These are phyloP conservation scores for Zootoca vivipara DNA, from an alignment of 2,113 vertebrate species.

Conservation along the genomic window DNA sequence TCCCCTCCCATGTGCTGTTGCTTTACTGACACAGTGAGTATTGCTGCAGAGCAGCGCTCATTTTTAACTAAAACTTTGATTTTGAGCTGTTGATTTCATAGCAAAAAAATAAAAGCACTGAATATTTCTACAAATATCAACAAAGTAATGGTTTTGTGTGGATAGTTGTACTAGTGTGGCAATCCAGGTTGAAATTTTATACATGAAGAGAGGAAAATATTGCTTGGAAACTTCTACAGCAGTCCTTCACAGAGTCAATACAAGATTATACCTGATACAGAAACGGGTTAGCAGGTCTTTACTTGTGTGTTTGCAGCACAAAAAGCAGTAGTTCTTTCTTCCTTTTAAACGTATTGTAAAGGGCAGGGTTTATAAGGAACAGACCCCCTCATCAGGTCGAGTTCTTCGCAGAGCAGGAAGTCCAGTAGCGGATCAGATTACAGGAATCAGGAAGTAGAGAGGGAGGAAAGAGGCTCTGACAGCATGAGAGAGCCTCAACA, in stretches of 20 bases:
- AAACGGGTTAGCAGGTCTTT: background rate
- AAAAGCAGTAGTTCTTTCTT: background rate
- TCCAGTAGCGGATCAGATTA: no score
- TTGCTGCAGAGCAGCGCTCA: background rate
- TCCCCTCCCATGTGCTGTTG: slow-evolving; percentile 84
- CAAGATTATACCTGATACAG: background rate
- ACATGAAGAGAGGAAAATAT: background rate
- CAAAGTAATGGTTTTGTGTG: background rate
- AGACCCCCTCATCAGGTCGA: no score
- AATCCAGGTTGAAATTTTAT: background rate
- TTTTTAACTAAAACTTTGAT: slow-evolving; percentile 33
- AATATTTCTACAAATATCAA: background rate
- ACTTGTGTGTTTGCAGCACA: background rate
- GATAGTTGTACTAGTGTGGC: no score
- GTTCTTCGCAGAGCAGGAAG: no score
- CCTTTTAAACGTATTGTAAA: background rate
- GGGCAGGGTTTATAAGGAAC: no score
- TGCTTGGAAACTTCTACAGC: background rate
- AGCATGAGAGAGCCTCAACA: no score
- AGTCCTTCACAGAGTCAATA: background rate
- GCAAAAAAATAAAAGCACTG: background rate
- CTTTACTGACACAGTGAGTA: slow-evolving; percentile 89
- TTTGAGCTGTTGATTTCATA: background rate
- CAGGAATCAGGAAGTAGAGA: no score
- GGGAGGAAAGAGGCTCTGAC: no score